Evolutionary conservation across 64 coral and sea anemone species (phyloP).

Genomic region (Anthopleura sola): DNA sequence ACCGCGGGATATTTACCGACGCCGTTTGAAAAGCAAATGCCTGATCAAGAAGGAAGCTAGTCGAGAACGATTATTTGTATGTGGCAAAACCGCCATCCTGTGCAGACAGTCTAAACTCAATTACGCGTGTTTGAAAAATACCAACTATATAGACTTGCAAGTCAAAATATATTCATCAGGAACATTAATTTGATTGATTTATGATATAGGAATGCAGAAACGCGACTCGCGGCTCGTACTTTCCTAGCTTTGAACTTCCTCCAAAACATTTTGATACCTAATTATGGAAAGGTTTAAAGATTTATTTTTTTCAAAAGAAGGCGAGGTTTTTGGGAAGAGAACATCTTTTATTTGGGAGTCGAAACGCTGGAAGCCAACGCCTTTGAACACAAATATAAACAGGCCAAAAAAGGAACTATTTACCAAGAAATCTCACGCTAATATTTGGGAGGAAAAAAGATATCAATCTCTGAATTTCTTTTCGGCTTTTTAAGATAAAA

Average conservation of each 20-base stretch:
- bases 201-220: not conserved
- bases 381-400: not conserved
- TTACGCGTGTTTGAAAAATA: not conserved
- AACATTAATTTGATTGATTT: conserved; percentile 8
- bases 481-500: not conserved
- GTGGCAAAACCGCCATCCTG: not conserved
- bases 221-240: not conserved
- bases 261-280: not conserved
- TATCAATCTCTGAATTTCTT: not conserved
- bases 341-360: too few species aligned
- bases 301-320: not conserved
- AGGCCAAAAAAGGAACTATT: not conserved
- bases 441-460: not conserved
- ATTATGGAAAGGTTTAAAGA: not conserved
- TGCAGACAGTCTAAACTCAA: conserved; percentile 2
- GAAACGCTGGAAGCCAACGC: not conserved
- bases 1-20: not conserved
- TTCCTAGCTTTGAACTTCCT: not conserved
- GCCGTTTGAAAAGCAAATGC: not conserved
- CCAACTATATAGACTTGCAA: not conserved
- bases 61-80: not conserved
- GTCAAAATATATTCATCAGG: not conserved
- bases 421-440: not conserved
- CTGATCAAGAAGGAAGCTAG: not conserved
- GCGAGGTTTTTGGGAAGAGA: too few species aligned